phyloP scores from a whole-genome alignment of 2,113 vertebrate species.

The Sceloporus undulatus region DNA sequence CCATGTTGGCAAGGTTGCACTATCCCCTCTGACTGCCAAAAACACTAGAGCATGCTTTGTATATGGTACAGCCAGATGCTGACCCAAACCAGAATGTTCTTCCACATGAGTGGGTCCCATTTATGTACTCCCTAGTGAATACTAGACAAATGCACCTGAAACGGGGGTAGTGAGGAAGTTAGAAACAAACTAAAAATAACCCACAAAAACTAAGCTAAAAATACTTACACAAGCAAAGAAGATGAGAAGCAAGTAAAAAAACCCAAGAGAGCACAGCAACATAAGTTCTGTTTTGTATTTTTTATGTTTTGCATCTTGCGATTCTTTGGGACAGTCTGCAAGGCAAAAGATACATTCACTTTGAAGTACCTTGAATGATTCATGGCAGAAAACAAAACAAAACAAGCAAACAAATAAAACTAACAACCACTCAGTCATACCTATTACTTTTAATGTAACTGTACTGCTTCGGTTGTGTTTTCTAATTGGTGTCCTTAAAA shows the following conservation, averaged over 20 bases:
- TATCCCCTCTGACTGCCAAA: too few species aligned
- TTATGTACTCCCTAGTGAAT: background rate
- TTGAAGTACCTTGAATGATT: background rate
- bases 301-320: slow-evolving; percentile 57
- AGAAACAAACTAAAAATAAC: slow-evolving; percentile 39
- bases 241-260: slow-evolving; percentile 83
- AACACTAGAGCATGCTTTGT: background rate
- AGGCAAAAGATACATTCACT: slow-evolving; percentile 44
- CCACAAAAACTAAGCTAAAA: background rate
- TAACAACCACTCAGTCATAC: slow-evolving; percentile 58
- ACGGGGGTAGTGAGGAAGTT: background rate
- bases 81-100: background rate
- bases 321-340: slow-evolving; percentile 72
- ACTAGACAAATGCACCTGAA: background rate
- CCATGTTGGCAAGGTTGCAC: too few species aligned
- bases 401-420: slow-evolving; percentile 17
- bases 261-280: slow-evolving; percentile 74
- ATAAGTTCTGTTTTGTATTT: slow-evolving; percentile 76
- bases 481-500: slow-evolving; percentile 46
- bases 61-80: background rate
- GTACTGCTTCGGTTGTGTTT: slow-evolving; percentile 63
- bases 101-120: background rate
- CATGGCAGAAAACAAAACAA: rapidly evolving
- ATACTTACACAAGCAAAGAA: slow-evolving; percentile 83
- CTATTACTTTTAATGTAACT: slow-evolving; percentile 74